A percentile compares a stretch with the other conserved stretches of the same genome.
Evolutionary conservation across 1,140 invertebrate species (phyloP).

Genomic region (Pectinophora gossypiella): DNA sequence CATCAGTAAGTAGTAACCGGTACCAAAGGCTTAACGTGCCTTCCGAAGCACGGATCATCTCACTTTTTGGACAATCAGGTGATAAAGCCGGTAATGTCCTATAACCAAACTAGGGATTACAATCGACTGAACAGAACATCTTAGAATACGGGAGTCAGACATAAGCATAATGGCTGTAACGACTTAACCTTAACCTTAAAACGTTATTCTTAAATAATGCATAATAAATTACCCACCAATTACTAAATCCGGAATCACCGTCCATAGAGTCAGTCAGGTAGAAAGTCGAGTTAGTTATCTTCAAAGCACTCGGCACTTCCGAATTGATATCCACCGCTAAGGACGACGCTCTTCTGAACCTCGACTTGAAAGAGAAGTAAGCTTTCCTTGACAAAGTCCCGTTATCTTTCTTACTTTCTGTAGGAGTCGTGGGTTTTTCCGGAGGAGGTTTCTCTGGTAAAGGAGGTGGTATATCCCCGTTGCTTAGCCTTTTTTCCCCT

Average conservation of each 20-base stretch:
- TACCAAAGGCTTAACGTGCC: too few relatives aligned
- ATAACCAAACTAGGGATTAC: too few relatives aligned
- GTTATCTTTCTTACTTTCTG: constrained; percentile 45
- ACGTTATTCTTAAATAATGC: background rate
- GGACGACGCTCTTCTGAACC: constrained; percentile 70
- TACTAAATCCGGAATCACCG: constrained; percentile 76
- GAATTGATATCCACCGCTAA: constrained; percentile 61
- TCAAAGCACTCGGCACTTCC: constrained; percentile 57
- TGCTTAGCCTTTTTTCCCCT: constrained; percentile 44
- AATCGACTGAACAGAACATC: too few relatives aligned
- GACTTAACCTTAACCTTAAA: too few relatives aligned
- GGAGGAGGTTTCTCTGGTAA: constrained; percentile 40
- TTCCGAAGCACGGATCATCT: too few relatives aligned
- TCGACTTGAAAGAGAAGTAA: constrained; percentile 74
- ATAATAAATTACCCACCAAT: constrained; percentile 43
- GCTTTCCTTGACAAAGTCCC: constrained; percentile 68
- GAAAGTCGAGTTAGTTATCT: constrained; percentile 78
- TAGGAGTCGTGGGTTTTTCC: constrained; percentile 53
- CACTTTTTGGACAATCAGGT: too few relatives aligned
- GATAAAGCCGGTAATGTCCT: too few relatives aligned
- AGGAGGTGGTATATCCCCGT: constrained; percentile 43
- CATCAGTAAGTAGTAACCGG: too few relatives aligned
- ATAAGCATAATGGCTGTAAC: too few relatives aligned
- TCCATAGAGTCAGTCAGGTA: constrained; percentile 79
- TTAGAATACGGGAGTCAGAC: too few relatives aligned